A percentile compares a stretch with the other conserved stretches of the same genome.
phyloP scores from a whole-genome alignment of 2,113 vertebrate genomes.

The Cavia aperea region DNA sequence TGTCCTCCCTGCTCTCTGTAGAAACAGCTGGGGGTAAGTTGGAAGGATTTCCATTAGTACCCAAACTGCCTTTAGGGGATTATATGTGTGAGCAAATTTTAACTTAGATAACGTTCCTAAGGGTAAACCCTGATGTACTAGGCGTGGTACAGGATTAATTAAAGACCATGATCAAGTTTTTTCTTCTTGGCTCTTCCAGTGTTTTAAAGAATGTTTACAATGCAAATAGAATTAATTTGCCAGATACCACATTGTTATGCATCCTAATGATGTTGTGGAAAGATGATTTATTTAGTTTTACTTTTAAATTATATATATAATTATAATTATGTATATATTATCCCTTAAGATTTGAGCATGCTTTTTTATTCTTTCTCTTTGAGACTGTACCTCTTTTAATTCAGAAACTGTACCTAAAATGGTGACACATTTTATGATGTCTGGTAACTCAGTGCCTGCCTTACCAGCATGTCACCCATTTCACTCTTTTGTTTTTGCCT shows the following conservation, averaged over 20 bases:
- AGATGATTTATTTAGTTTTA: conserved; percentile 3
- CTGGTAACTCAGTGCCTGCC: neutral
- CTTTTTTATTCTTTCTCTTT: neutral
- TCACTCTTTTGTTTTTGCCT: conserved; percentile 46
- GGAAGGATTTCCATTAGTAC: neutral
- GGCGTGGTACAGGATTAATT: conserved; percentile 35
- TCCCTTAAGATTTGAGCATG: neutral
- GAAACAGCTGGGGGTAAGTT: neutral
- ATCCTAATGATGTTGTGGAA: conserved; percentile 23
- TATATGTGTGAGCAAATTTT: conserved; percentile 3
- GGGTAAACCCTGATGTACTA: neutral
- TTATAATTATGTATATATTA: neutral
- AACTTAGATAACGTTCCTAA: conserved; percentile 25
- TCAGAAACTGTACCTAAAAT: conserved; percentile 19
- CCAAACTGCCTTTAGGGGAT: neutral
- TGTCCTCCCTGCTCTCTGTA: neutral
- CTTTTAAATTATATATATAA: neutral
- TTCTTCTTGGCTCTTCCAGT: neutral
- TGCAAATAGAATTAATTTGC: conserved; percentile 27
- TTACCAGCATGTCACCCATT: neutral
- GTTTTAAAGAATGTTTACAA: conserved; percentile 27
- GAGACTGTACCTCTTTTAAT: neutral
- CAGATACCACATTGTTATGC: neutral
- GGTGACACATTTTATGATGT: neutral
- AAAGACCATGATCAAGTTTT: neutral